A percentile compares a stretch with the other conserved stretches of the same genome.
These are phyloP conservation scores for Acrocephalus kingi DNA, from an alignment of 2,113 vertebrate genomes.

Conservation along the genomic window DNA sequence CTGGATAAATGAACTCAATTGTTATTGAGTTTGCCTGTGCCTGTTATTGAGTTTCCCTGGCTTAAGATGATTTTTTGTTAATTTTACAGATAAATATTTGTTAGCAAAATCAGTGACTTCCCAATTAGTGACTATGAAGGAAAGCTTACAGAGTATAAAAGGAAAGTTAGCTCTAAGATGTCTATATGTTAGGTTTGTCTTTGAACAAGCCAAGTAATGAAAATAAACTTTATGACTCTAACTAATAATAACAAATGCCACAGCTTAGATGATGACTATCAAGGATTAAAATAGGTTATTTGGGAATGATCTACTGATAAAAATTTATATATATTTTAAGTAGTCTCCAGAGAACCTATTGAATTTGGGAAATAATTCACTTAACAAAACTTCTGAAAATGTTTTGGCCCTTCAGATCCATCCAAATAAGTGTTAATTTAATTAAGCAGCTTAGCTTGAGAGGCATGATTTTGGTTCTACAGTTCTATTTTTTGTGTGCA, in stretches of 20 bases:
- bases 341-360: not conserved
- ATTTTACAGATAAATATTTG: not conserved
- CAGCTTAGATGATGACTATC: not conserved
- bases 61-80: not conserved
- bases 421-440: not conserved
- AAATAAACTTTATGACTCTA: not conserved
- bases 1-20: not conserved
- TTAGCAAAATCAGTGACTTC: not conserved
- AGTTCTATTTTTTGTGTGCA: not conserved
- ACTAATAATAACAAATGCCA: not conserved
- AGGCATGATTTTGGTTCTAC: not conserved
- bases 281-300: not conserved
- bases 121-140: not conserved
- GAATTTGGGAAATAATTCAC: not conserved
- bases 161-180: not conserved
- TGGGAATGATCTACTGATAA: not conserved
- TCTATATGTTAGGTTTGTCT: not conserved
- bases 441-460: not conserved
- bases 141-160: not conserved
- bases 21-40: not conserved
- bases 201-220: not conserved
- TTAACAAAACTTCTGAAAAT: not conserved
- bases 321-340: not conserved
- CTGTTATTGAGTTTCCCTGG: not conserved
- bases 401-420: not conserved